Evolutionary conservation across 2,113 vertebrate genomes (phyloP).

Genomic region (Oncorhynchus gorbuscha): DNA sequence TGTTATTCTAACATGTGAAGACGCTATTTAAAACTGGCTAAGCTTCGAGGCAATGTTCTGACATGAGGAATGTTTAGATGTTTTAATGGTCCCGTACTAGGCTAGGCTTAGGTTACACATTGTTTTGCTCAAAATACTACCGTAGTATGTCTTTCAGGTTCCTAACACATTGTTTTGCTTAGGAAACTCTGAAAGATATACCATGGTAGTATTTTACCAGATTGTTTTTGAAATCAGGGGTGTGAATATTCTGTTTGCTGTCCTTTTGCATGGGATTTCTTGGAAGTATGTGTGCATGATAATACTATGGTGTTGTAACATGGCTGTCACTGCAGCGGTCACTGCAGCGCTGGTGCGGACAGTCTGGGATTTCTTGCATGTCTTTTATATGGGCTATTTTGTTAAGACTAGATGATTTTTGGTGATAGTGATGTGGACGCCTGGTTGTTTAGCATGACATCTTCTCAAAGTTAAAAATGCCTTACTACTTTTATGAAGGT

Average conservation of each 20-base stretch:
- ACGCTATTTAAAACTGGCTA: neutral
- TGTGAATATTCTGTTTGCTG: neutral
- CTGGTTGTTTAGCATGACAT: slow-evolving; percentile 52
- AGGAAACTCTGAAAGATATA: slow-evolving; percentile 63
- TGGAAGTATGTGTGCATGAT: slow-evolving; percentile 49
- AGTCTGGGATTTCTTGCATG: slow-evolving; percentile 55
- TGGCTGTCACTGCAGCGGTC: slow-evolving; percentile 1
- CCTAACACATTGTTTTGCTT: slow-evolving; percentile 14
- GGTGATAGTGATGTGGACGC: slow-evolving; percentile 23
- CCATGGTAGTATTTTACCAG: neutral
- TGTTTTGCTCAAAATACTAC: too few relatives aligned
- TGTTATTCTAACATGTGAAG: neutral
- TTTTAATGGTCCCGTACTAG: too few relatives aligned
- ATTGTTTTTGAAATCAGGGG: neutral
- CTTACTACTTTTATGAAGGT: slow-evolving; percentile 16
- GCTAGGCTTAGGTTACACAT: too few relatives aligned
- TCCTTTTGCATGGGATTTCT: slow-evolving; percentile 55
- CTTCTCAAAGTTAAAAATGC: slow-evolving; percentile 25
- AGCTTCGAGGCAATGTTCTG: too few relatives aligned
- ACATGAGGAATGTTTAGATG: too few relatives aligned
- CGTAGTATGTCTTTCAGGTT: too few relatives aligned
- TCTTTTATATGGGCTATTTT: slow-evolving; percentile 34
- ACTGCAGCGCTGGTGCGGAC: slow-evolving; percentile 16
- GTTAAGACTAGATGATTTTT: slow-evolving; percentile 37
- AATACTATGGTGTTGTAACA: neutral